phyloP scores from a whole-genome alignment of 2,113 vertebrate genomes.

The Heteronetta atricapilla region DNA sequence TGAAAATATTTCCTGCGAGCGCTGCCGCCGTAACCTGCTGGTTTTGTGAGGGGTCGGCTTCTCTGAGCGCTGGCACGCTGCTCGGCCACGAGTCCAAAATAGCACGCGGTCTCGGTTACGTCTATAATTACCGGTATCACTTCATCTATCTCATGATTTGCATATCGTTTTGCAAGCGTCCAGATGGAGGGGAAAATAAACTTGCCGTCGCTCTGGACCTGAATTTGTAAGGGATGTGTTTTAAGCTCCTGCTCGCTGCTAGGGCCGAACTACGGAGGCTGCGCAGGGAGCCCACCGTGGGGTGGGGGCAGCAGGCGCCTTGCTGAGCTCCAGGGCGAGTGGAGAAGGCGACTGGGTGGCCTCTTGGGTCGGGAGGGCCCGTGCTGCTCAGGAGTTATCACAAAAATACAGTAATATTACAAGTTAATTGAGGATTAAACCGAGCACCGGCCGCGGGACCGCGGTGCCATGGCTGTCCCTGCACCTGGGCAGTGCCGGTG shows the following conservation, averaged over 20 bases:
- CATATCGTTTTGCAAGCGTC: background rate
- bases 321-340: background rate
- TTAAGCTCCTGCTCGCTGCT: background rate
- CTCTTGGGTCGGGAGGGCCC: background rate
- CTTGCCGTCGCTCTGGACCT: background rate
- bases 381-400: background rate
- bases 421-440: background rate
- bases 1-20: background rate
- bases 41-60: background rate
- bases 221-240: background rate
- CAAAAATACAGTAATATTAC: no score
- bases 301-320: background rate
- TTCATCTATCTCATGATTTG: slow-evolving; percentile 7
- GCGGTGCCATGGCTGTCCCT: fast-evolving
- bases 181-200: background rate
- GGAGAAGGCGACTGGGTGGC: background rate
- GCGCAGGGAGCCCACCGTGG: fast-evolving
- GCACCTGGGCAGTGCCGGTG: fast-evolving
- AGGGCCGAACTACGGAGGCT: fast-evolving
- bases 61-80: background rate
- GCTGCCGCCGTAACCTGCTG: background rate
- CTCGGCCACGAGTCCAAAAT: slow-evolving; percentile 17
- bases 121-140: background rate
- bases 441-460: background rate
- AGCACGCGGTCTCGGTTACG: background rate